phyloP scores from a whole-genome alignment of 2,888 invertebrate genomes.

The Eugnorisma glareosa region DNA sequence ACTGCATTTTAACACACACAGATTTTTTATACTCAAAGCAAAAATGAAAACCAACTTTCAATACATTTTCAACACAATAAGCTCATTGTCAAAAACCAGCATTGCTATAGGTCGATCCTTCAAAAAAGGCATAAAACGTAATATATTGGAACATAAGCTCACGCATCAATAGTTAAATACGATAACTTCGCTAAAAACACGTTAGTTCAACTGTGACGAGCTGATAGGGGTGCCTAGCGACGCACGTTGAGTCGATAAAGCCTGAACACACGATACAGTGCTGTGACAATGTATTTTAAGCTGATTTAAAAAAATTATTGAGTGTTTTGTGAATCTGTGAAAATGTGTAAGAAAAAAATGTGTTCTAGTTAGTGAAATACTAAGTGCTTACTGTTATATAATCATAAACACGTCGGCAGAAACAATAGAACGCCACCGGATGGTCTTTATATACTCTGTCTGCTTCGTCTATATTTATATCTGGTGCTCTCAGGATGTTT shows the following conservation, averaged over 20 bases:
- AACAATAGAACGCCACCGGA: neutral
- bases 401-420: neutral
- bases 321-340: neutral
- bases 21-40: neutral
- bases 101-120: neutral
- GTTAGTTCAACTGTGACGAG: constrained; percentile 81
- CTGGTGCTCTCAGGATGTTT: too few relatives aligned
- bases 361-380: neutral
- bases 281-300: constrained; percentile 10
- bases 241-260: constrained; percentile 78
- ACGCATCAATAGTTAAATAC: constrained; percentile 65
- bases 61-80: constrained; percentile 26
- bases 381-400: neutral
- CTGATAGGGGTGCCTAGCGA: constrained; percentile 79
- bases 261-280: constrained; percentile 29
- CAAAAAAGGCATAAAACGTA: constrained; percentile 54
- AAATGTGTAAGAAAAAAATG: neutral
- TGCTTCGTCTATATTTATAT: too few relatives aligned
- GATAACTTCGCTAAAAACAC: constrained; percentile 74
- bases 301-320: constrained; percentile 3
- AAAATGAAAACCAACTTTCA: constrained; percentile 9
- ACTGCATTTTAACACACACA: neutral
- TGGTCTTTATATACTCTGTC: neutral
- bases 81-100: constrained; percentile 1
- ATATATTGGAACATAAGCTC: constrained; percentile 62